Evolutionary conservation across 2,888 invertebrate genomes (phyloP).

Genomic region (Metallyticus violacea): DNA sequence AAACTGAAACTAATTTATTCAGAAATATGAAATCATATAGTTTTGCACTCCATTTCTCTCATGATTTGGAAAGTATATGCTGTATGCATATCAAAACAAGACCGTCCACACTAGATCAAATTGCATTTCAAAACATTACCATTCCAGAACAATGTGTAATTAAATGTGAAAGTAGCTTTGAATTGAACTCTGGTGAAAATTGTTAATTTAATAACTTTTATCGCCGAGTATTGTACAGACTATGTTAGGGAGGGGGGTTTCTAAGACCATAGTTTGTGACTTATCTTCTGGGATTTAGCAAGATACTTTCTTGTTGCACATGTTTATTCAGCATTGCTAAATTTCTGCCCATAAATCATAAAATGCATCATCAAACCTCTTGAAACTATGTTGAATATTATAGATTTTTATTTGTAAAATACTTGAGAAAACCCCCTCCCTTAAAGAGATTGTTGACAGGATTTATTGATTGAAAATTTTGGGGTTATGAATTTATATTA

Average conservation of each 20-base stretch:
- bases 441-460: too few relatives aligned
- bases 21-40: not conserved
- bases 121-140: conserved; percentile 11
- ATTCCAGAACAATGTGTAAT: not conserved
- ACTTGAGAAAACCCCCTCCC: too few relatives aligned
- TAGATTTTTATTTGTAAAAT: too few relatives aligned
- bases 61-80: not conserved
- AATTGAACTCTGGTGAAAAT: not conserved
- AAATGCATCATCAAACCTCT: not conserved
- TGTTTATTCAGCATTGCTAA: not conserved
- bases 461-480: too few relatives aligned
- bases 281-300: conserved; percentile 8
- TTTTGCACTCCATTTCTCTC: not conserved
- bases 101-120: conserved; percentile 14
- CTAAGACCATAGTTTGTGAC: not conserved
- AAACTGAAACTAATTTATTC: too few relatives aligned
- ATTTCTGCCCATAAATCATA: not conserved
- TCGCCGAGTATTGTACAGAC: conserved; percentile 12
- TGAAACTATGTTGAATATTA: not conserved
- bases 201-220: not conserved
- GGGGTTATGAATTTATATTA: too few relatives aligned
- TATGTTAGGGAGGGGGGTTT: not conserved
- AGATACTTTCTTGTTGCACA: not conserved
- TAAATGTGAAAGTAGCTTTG: not conserved
- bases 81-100: conserved; percentile 9